phyloP scores from a whole-genome alignment of 2,888 invertebrate genomes.

The Lomographa bimaculata region DNA sequence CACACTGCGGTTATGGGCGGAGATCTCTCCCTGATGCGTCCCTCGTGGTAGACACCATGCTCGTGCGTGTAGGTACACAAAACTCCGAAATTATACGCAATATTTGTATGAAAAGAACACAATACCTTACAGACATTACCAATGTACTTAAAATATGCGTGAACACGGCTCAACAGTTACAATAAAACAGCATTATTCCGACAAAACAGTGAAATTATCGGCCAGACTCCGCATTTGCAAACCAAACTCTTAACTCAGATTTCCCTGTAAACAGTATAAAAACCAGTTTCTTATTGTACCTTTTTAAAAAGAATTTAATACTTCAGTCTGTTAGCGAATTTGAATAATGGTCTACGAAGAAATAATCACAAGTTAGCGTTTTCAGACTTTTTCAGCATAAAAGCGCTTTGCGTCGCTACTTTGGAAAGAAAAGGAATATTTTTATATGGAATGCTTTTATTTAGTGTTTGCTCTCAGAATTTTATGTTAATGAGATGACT shows the following conservation, averaged over 20 bases:
- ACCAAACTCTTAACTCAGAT: slow-evolving; percentile 12
- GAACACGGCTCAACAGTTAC: slow-evolving; percentile 1
- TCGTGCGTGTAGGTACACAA: no score
- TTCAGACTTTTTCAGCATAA: slow-evolving; percentile 15
- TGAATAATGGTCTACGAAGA: slow-evolving; percentile 33
- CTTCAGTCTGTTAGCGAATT: slow-evolving; percentile 34
- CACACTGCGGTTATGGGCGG: no score
- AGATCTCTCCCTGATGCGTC: no score
- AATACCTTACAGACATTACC: no score
- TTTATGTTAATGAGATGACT: background rate
- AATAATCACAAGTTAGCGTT: slow-evolving; percentile 31
- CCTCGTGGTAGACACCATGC: no score
- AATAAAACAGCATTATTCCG: no score
- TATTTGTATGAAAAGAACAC: no score
- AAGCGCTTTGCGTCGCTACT: slow-evolving; percentile 8
- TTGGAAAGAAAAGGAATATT: slow-evolving; percentile 9
- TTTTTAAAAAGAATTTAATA: slow-evolving; percentile 36
- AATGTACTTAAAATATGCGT: slow-evolving; percentile 3
- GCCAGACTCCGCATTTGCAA: slow-evolving; percentile 7
- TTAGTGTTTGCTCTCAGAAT: slow-evolving; percentile 1
- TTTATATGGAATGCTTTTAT: slow-evolving; percentile 1
- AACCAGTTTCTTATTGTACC: slow-evolving; percentile 23
- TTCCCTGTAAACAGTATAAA: slow-evolving; percentile 22
- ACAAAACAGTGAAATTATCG: no score
- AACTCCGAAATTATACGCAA: no score